phyloP scores from a whole-genome alignment of 2,888 invertebrate species.

The Nasonovia ribisnigri region DNA sequence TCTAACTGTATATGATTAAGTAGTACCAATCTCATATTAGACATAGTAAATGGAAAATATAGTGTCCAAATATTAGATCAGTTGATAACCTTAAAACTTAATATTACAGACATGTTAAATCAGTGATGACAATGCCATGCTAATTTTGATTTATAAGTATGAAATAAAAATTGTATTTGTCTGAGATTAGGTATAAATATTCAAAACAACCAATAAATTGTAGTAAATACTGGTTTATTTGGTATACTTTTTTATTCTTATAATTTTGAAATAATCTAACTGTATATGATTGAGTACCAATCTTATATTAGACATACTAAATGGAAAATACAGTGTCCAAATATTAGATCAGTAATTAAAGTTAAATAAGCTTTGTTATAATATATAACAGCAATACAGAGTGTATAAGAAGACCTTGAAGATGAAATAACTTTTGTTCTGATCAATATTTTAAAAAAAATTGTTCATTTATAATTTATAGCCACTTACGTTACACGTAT shows the following conservation, averaged over 20 bases:
- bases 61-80: too few relatives aligned
- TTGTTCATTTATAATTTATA: too few relatives aligned
- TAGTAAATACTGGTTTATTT: neutral
- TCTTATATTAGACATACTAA: too few relatives aligned
- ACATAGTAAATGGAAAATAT: neutral
- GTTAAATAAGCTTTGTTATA: neutral
- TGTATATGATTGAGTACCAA: neutral
- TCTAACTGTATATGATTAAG: neutral
- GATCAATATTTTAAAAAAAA: too few relatives aligned
- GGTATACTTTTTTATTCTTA: neutral
- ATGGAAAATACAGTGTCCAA: neutral
- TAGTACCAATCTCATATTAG: neutral
- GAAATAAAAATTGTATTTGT: neutral
- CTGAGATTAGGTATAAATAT: neutral
- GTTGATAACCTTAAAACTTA: too few relatives aligned
- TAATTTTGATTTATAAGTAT: conserved; percentile 47
- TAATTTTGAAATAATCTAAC: neutral
- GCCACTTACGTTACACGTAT: too few relatives aligned
- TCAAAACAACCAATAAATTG: neutral
- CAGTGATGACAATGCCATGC: conserved; percentile 7
- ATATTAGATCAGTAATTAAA: neutral
- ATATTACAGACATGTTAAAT: too few relatives aligned
- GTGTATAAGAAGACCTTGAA: too few relatives aligned
- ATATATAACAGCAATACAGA: too few relatives aligned
- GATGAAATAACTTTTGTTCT: too few relatives aligned